Evolutionary conservation across 1,140 invertebrate genomes (phyloP).

Genomic region (Macrosteles quadrilineatus): DNA sequence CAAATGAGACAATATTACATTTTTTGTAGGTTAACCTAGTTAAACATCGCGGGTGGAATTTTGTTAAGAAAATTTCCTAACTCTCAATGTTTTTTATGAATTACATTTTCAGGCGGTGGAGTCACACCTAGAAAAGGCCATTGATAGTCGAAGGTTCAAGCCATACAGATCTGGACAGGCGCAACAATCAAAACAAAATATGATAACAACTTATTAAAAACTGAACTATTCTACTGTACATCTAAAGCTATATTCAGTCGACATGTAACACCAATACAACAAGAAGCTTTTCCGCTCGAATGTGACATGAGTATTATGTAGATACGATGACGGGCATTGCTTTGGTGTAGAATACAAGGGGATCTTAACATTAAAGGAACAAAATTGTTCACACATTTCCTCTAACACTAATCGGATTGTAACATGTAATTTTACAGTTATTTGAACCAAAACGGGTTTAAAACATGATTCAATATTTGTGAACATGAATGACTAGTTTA

Average conservation of each 20-base stretch:
- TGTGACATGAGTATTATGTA: background rate
- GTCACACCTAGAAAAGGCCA: background rate
- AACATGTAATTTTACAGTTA: background rate
- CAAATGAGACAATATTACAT: too few relatives aligned
- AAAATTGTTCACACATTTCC: background rate
- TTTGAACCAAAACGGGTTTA: background rate
- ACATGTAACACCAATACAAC: conserved; percentile 11
- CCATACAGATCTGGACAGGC: background rate
- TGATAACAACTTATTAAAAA: background rate
- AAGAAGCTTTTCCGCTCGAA: conserved; percentile 2
- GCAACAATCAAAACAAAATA: background rate
- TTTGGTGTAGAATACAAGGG: background rate
- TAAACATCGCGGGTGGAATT: too few relatives aligned
- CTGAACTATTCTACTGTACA: conserved; percentile 1
- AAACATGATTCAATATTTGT: too few relatives aligned
- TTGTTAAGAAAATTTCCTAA: too few relatives aligned
- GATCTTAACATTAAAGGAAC: background rate
- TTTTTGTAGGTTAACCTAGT: too few relatives aligned
- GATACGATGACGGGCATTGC: background rate
- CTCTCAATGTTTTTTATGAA: too few relatives aligned
- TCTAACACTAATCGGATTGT: background rate
- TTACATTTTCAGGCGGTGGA: conserved; percentile 1
- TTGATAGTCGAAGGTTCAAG: background rate
- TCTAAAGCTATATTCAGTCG: conserved; percentile 24
- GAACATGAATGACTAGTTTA: too few relatives aligned